Conservation (phyloP, 2,113 vertebrate species). For the Scartelaos histophorus region DNA sequence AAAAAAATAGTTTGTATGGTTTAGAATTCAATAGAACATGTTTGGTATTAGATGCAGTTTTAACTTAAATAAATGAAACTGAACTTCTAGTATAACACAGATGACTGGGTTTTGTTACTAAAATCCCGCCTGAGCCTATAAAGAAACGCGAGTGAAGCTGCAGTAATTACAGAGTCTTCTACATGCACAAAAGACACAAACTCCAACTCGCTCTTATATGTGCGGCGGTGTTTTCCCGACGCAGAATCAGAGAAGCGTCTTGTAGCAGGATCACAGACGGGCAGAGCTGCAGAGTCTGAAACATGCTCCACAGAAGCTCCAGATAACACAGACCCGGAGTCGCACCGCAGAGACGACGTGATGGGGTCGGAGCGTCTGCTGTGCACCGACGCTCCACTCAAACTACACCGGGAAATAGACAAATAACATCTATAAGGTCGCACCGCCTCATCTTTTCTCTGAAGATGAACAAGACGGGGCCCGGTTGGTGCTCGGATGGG, state of each 20-base stretch:
- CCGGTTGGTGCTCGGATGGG: no score
- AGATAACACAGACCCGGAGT: slow-evolving; percentile 16
- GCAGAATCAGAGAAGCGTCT: background rate
- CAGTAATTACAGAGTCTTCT: no score
- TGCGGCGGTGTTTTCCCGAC: background rate
- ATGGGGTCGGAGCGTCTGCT: slow-evolving; percentile 9
- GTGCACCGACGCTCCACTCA: slow-evolving; percentile 6
- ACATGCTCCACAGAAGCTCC: background rate
- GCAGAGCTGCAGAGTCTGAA: background rate
- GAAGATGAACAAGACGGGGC: no score
- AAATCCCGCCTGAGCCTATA: background rate
- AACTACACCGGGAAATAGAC: background rate
- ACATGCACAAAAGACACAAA: background rate
- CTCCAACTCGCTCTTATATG: background rate
- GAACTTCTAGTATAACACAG: background rate
- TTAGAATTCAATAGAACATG: no score
- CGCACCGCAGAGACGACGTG: slow-evolving; percentile 12
- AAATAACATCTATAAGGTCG: background rate
- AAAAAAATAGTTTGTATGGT: no score
- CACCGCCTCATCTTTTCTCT: no score
- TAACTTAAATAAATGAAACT: no score
- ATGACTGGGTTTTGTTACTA: background rate
- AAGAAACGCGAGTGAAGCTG: background rate
- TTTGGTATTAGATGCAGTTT: no score
- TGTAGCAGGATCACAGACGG: slow-evolving; percentile 1